Conservation (phyloP, 2,113 vertebrate genomes). For the Corvus hawaiiensis region DNA sequence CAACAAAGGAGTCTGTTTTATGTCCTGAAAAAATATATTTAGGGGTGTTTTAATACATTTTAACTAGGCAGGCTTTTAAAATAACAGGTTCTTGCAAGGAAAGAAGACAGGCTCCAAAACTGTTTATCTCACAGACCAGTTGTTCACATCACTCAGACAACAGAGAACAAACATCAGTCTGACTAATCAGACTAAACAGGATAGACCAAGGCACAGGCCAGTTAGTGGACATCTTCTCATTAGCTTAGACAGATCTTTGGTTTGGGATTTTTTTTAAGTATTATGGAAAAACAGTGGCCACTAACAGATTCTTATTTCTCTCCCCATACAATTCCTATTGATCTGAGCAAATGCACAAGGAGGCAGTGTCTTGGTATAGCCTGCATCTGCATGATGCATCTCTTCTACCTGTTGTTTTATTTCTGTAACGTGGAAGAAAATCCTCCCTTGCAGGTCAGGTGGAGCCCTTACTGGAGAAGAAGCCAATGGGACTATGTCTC, state of each 20-base stretch:
- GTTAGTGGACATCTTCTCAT: neutral
- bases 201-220: neutral
- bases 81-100: neutral
- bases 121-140: neutral
- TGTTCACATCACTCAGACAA: neutral
- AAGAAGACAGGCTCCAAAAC: neutral
- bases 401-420: neutral
- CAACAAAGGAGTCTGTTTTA: slow-evolving; percentile 87
- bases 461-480: neutral
- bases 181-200: neutral
- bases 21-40: slow-evolving; percentile 82
- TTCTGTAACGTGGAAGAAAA: neutral
- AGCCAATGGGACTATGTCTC: neutral
- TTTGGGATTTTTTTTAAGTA: neutral
- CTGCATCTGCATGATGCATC: neutral
- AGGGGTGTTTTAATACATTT: slow-evolving; percentile 63
- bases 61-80: slow-evolving; percentile 4
- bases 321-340: neutral
- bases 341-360: neutral
- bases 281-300: neutral
- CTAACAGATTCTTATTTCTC: neutral
- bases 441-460: neutral
- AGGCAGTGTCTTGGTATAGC: neutral
- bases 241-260: neutral
- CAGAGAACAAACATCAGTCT: neutral